Evolutionary conservation across 2,113 vertebrate genomes (phyloP).

Genomic region (Upupa epops): DNA sequence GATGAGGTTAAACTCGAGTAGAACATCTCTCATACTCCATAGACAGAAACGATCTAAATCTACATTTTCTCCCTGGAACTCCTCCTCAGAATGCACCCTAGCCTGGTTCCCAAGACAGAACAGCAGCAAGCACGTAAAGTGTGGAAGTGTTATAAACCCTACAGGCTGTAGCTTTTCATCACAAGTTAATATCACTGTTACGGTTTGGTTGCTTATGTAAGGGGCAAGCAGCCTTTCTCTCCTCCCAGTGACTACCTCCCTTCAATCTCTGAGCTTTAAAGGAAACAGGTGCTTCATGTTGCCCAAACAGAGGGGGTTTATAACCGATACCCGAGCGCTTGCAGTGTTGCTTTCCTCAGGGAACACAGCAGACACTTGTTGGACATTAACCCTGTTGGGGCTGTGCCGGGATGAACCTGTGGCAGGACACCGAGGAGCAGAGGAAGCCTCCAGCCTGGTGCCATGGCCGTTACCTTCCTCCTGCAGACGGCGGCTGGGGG

Average conservation of each 20-base stretch:
- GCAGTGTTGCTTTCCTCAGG: neutral
- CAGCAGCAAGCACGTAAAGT: rapidly evolving
- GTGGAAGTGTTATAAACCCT: no score
- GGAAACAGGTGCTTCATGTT: no score
- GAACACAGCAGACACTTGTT: neutral
- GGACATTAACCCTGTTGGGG: neutral
- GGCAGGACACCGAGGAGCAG: neutral
- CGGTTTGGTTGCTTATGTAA: rapidly evolving
- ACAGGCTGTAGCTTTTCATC: neutral
- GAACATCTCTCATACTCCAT: rapidly evolving
- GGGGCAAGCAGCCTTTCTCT: no score
- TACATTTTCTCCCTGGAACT: neutral
- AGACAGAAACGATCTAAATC: neutral
- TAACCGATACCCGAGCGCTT: rapidly evolving
- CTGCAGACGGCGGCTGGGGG: neutral
- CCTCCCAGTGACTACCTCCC: neutral
- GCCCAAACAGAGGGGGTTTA: rapidly evolving
- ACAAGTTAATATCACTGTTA: rapidly evolving
- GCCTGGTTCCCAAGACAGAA: neutral
- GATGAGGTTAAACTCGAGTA: neutral
- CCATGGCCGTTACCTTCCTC: neutral
- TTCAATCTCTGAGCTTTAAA: no score
- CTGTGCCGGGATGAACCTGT: neutral
- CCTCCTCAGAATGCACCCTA: rapidly evolving
- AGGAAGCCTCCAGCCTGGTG: neutral